Conservation (phyloP, 2,797 vertebrate genomes). For the Semotilus atromaculatus region DNA sequence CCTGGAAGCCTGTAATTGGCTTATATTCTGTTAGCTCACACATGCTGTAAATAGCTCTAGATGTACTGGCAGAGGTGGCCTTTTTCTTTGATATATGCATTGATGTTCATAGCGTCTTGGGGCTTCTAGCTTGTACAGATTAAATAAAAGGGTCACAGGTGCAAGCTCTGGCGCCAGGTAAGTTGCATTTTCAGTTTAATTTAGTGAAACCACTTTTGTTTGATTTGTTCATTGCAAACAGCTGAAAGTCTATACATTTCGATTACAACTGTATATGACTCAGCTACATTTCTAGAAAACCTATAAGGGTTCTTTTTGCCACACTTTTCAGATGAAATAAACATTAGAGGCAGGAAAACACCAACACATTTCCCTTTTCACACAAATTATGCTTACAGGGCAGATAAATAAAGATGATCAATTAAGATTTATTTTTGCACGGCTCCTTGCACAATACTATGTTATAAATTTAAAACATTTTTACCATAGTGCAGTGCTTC, state of each 20-base stretch:
- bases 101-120: constrained; percentile 9
- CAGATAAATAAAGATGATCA: too few species aligned
- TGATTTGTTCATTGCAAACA: too few species aligned
- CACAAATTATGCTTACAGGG: not conserved
- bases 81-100: constrained; percentile 30
- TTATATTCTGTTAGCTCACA: constrained; percentile 26
- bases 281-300: not conserved
- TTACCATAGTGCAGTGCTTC: not conserved
- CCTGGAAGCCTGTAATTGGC: constrained; percentile 19
- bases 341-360: not conserved
- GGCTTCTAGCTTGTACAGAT: constrained; percentile 16
- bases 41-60: not conserved
- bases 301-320: not conserved
- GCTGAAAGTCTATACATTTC: too few species aligned
- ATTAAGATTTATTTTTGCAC: too few species aligned
- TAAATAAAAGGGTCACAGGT: constrained; percentile 36
- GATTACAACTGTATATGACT: too few species aligned
- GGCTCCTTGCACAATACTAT: not conserved
- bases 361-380: too few species aligned
- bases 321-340: not conserved
- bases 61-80: constrained; percentile 11
- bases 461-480: not conserved
- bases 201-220: too few species aligned
- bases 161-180: constrained; percentile 38
- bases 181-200: too few species aligned